Evolutionary conservation across 2,797 vertebrate genomes (phyloP).

Genomic region (Typhlichthys eigenmanni): DNA sequence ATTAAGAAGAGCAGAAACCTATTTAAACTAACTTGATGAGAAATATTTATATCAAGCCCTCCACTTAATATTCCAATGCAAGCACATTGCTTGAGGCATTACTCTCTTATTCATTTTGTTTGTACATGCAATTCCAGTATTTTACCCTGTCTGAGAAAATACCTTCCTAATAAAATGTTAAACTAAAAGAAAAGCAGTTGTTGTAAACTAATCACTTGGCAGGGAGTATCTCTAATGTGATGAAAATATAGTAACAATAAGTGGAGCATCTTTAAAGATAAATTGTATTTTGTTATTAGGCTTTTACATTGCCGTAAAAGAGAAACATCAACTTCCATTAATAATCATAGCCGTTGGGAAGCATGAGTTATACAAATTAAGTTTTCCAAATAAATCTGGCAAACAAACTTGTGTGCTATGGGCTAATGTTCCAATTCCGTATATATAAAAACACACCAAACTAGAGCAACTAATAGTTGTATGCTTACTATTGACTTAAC

Average conservation of each 20-base stretch:
- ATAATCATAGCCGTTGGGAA: no score
- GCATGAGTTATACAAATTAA: no score
- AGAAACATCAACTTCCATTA: no score
- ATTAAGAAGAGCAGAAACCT: constrained; percentile 5
- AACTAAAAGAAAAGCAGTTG: constrained; percentile 20
- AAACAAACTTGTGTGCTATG: no score
- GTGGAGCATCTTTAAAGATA: no score
- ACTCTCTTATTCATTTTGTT: constrained; percentile 1
- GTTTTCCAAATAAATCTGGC: no score
- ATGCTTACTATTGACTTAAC: no score
- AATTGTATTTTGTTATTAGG: no score
- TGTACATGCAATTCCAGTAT: constrained; percentile 28
- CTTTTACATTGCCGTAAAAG: no score
- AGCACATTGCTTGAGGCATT: constrained; percentile 13
- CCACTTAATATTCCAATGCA: constrained; percentile 16
- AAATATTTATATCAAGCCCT: constrained; percentile 1
- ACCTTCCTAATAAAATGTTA: constrained; percentile 24
- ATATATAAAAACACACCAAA: no score
- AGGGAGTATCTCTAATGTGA: background rate
- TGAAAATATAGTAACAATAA: background rate
- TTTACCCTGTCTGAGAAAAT: constrained; percentile 30
- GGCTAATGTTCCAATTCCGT: no score
- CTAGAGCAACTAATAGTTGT: no score
- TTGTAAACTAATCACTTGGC: background rate
- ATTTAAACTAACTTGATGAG: constrained; percentile 4